A percentile compares a stretch with the other conserved stretches of the same genome.
These are phyloP conservation scores for Glossophaga mutica DNA, from an alignment of 2,797 vertebrate genomes.

Conservation along the genomic window DNA sequence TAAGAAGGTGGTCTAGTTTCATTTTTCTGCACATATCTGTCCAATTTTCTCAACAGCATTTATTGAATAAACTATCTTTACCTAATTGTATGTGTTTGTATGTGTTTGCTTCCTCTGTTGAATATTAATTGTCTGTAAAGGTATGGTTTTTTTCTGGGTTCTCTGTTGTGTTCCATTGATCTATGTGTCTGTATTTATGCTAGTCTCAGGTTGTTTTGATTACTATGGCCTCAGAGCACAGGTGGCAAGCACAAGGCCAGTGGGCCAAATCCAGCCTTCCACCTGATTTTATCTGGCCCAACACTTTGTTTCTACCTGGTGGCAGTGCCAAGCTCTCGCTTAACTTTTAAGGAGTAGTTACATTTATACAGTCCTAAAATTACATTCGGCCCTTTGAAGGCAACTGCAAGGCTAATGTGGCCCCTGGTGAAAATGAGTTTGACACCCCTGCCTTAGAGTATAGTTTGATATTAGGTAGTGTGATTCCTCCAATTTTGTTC, in stretches of 20 bases:
- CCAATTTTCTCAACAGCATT: background rate
- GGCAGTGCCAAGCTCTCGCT: too few species aligned
- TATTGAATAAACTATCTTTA: background rate
- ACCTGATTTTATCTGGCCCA: too few species aligned
- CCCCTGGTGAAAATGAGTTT: too few species aligned
- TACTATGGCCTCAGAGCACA: background rate
- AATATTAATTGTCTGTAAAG: background rate
- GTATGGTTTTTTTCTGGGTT: background rate
- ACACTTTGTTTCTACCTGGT: too few species aligned
- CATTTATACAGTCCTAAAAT: too few species aligned
- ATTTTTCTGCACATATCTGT: background rate
- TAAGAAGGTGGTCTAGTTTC: background rate
- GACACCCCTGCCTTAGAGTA: background rate
- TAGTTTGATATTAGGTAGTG: background rate
- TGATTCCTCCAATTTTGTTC: background rate
- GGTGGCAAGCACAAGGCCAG: too few species aligned
- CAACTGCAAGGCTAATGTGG: too few species aligned
- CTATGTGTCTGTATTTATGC: background rate
- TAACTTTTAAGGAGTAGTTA: too few species aligned
- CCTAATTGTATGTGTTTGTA: background rate
- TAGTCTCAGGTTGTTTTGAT: background rate
- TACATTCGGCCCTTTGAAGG: too few species aligned
- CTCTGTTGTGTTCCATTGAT: background rate
- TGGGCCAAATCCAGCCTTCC: too few species aligned
- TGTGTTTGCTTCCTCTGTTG: background rate